Evolutionary conservation across 2,113 vertebrate genomes (phyloP), one percentile per base, ranked within the genome.

Genomic region (Nerophis lumbriciformis): DNA sequence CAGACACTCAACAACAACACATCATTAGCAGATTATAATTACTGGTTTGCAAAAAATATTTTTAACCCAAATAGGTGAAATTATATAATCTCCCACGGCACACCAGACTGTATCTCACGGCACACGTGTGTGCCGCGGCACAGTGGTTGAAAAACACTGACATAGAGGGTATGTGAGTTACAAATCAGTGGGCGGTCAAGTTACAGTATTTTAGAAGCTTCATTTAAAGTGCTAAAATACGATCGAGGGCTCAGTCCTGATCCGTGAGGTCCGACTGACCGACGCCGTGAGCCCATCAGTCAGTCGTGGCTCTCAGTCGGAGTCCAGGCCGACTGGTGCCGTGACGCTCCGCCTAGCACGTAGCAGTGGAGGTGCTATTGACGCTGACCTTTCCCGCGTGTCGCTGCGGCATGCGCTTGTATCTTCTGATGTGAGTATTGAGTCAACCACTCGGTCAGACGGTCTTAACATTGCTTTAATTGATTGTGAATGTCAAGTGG

Each of bases 401-500:
- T n/a, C 59, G 69, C 49, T 48, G 63, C 51, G 68, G 66, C 47
- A 52, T 67, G 71, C 36, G 60, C 78, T 65, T 75, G 11, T 70
- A 75, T 66, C 74, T 76, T 79, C 71, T 79, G 75, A 78, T 80
- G 77, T 78, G 67, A 83, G 75, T 85, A 83, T 78, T 79, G 80
- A 85, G 84, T 79, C 75, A 70, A 74, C 71, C 53, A 45, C 42
- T 45, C 68, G 68, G 73, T 68, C 16, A 5, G 59, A 57, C 50
- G 45, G 68, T 75, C 69, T 76, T 77, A 79, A 85, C 80, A 87
- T 83, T 77, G 82, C 78, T 87, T 86, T 85, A 84, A 88, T 86
- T 83, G 84, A 88, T 86, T 85, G 78, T 70, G 65, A 86, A 81
- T 83, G 80, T 82, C 75, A 77, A 82, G 69, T 76, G 71, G 68